Evolutionary conservation across 1,140 invertebrate genomes (phyloP), one percentile per base, ranked within the genome.

Genomic region (Drosophila ambigua): DNA sequence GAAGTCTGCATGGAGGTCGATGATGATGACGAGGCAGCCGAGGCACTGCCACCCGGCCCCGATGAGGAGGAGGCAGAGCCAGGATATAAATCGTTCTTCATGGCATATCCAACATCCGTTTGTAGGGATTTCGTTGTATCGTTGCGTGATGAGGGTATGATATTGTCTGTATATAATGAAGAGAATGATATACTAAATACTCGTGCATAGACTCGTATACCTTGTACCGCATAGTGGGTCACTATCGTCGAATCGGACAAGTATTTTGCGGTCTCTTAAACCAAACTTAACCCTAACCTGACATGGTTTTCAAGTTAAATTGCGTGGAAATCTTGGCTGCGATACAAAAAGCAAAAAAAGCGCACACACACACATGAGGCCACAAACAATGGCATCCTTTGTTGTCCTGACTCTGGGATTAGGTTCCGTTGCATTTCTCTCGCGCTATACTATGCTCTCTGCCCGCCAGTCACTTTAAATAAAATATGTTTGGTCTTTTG

Each of bases 241-340:
- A 69, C 51, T 57, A 68, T 68, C 55, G 66, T 46, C 50, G 35
- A 39, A 39, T 43, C 55, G 64, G 5, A 65, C 53, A 66, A 60
- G 62, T 76, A 9, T 39, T 39, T 39, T 75, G 51, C 45, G 63
- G 72, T 41, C 59, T 53, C 52, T 50, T 65, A 65, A 74, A 65
- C 71, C 31, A 66, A 67, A 76, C 51, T 80, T 80, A 66, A 81
- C 67, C 77, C 75, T 66, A 43, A 77, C 58, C 68, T 65, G 78
- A 88, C 83, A 87, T 71, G 81, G 62, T 88, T 71, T 79, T 79
- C 72, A 82, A 88, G 83, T 88, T 88, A 88, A 88, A 88, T 88
- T 88, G 79, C 81, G 75, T 88, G 83, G 83, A 88, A 88, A 88
- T 88, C 84, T 88, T 84, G 82, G 81, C 81, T 77, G 54, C 80